Conservation (phyloP, 35 echinoderm and acorn worm genomes). For the Eucidaris tribuloides region DNA sequence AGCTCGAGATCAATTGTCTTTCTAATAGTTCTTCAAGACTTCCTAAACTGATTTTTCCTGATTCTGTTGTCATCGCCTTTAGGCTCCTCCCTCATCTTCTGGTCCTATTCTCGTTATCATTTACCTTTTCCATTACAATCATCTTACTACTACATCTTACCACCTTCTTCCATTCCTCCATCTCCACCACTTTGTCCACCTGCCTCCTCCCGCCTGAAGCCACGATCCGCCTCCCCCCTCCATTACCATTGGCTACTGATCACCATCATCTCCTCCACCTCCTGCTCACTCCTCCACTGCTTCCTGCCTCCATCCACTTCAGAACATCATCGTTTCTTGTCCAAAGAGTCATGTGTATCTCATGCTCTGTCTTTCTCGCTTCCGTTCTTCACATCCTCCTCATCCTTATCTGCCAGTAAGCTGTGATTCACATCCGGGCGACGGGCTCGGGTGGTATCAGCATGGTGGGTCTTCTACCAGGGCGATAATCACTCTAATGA, state of each 20-base stretch:
- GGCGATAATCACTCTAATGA: no score
- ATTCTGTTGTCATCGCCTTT: no score
- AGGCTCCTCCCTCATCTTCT: no score
- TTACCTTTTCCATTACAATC: conserved; percentile 19
- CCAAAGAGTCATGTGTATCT: no score
- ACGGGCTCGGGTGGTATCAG: no score
- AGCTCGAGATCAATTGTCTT: not conserved
- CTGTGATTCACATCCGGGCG: no score
- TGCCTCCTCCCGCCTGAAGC: not conserved
- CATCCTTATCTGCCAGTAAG: no score
- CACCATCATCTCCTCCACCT: not conserved
- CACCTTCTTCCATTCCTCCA: not conserved
- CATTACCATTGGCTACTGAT: not conserved
- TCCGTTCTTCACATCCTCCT: no score
- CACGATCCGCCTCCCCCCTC: not conserved
- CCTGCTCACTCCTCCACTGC: no score
- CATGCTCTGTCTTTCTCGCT: no score
- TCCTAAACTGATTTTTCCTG: not conserved
- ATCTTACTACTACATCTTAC: not conserved
- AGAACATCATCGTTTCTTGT: not conserved
- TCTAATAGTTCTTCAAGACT: not conserved
- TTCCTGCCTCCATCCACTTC: conserved; percentile 2
- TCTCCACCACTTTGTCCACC: conserved; percentile 25
- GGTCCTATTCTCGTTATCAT: no score
- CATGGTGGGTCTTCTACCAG: no score